Evolutionary conservation across 2,113 vertebrate species (phyloP), one percentile per base, ranked within the genome.

Genomic region (Poecilia latipinna): DNA sequence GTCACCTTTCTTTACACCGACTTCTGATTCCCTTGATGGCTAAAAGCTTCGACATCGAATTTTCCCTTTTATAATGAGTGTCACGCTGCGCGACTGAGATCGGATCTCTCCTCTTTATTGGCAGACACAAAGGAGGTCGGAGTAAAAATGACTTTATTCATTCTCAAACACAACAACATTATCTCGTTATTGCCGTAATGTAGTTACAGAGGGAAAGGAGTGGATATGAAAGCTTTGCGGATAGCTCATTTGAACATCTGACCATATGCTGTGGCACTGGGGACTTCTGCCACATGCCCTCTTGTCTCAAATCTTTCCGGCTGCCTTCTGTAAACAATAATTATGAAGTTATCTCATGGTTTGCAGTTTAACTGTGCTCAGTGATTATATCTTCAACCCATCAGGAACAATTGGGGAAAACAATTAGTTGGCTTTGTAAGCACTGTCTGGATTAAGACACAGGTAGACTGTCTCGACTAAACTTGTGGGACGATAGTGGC

Each of bases 131-230:
- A 66, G 65, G 74, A 82, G 62, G 68, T 74, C 79, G 74, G 79
- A 62, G 77, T 77, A 51, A 72, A 84, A 86, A 85, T 68, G 33
- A 79, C 75, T 86, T 80, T 61, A 84, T 86, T 83, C 74, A 75
- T 72, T 80, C 57, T 79, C 73, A 63, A 73, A 37, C 35, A 73
- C 61, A 79, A 79, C 51, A 78, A 66, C 68, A 90, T 88, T 79
- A 88, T 85, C 77, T 74, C 73, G 70, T 84, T 81, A 78, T 72
- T 76, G 63, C 64, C 17, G 26, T 88, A 74, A 84, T 86, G 80
- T 57, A 65, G 79, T 86, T 80, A 80, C 57, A 65, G 57, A 62
- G 32, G 67, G 33, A 75, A 51, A 66, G 19, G 15, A 76, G 64
- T 78, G 75, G 42, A 62, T 70, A 61, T 80, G 68, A 74, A 79